Evolutionary conservation across 2,888 invertebrate genomes (phyloP), one percentile per base, ranked within the genome.

Genomic region (Hesperia comma): DNA sequence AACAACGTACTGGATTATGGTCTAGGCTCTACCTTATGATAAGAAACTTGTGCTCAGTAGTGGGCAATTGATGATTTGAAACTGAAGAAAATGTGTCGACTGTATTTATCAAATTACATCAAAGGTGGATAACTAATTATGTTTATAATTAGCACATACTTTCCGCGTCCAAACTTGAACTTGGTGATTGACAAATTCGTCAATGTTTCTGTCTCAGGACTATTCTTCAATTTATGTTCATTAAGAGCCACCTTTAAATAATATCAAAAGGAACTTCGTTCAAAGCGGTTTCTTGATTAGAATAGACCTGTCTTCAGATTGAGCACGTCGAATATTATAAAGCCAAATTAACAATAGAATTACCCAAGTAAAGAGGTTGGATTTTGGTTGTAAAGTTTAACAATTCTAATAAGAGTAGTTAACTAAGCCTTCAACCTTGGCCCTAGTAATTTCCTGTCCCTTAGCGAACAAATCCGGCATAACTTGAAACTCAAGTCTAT

Each of bases 401-500:
- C 67, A 70, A 69, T 71, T 69, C 67, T 61, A 70, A 70, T 71
- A 71, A 71, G 61, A 62, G 61, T 46, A 60, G 60, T 60, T 53
- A 60, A 56, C 63, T 63, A 67, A 69, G 55, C 68, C 51, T 69
- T 69, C 62, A 68, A 68, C 66, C 68, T 70, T 68, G 51, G 62
- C 68, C 57, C 69, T 70, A 67, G 70, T 70, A 69, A 72, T 72
- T 74, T 69, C 69, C 68, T 69, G 63, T 69, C 66, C 68, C 68
- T 70, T 57, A 68, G 70, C 60, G 68, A 69, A 69, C 55, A 63
- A 21, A 54, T 7, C 71, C 71, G 54, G 12, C 58, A 54, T 60
- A 67, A 49, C 32, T 57, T 67, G 72, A 68, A 41, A 69, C 37
- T 2, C 21, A 40, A 58, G 32, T n/a, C 12, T 37, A 61, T 15